Percentiles rank a stretch among this genome's conserved stretches.
Conservation (phyloP, 2,888 invertebrate species). For the Phanerotoma sp. region DNA sequence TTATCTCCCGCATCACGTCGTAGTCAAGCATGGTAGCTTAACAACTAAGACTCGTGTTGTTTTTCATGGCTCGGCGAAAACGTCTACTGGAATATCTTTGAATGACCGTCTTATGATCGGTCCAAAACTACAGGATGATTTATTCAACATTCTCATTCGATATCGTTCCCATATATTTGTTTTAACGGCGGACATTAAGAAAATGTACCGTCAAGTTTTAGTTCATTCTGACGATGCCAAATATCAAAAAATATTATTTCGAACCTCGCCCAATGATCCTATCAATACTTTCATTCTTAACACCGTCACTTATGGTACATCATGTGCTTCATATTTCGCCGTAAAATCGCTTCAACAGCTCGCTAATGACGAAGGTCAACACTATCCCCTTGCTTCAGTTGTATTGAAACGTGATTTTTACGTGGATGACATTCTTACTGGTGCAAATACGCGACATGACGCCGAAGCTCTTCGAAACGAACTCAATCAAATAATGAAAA, state of each 20-base stretch:
- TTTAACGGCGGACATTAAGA: conserved; percentile 36
- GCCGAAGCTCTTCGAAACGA: conserved; percentile 13
- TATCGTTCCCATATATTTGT: conserved; percentile 32
- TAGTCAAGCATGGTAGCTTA: conserved; percentile 23
- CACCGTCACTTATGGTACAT: conserved; percentile 23
- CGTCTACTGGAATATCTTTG: conserved; percentile 21
- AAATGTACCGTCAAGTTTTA: conserved; percentile 37
- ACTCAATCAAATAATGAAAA: conserved; percentile 3
- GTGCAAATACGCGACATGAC: conserved; percentile 14
- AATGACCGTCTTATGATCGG: conserved; percentile 33
- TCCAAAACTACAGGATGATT: conserved; percentile 35
- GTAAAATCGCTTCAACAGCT: conserved; percentile 32
- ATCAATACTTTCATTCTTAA: conserved; percentile 17
- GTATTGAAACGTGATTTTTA: conserved; percentile 34
- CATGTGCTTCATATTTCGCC: conserved; percentile 35
- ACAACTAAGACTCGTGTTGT: conserved; percentile 37
- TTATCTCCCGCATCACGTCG: conserved; percentile 30
- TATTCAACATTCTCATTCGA: conserved; percentile 31
- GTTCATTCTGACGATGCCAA: conserved; percentile 25
- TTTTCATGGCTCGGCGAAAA: conserved; percentile 33
- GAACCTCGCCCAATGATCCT: not conserved
- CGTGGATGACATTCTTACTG: conserved; percentile 40
- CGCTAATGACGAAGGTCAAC: conserved; percentile 25
- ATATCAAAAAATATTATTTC: conserved; percentile 34
- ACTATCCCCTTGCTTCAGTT: conserved; percentile 26